phyloP scores from a whole-genome alignment of 1,140 invertebrate species.

The Saccostrea echinata region DNA sequence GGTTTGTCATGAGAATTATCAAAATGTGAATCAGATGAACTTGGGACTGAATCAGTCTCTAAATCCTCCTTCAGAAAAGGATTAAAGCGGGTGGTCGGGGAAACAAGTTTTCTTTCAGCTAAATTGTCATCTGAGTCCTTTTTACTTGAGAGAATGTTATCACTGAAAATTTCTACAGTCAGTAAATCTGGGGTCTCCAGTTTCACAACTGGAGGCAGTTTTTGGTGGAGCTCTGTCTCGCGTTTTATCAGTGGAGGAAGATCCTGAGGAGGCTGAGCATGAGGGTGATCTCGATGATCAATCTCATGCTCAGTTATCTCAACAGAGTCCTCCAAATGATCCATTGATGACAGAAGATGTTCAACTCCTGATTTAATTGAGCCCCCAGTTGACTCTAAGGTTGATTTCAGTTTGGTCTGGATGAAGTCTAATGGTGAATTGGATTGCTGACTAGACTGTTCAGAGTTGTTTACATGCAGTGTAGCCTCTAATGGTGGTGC shows the following conservation, averaged over 20 bases:
- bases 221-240: slow-evolving; percentile 21
- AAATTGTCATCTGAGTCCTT: background rate
- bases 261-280: slow-evolving; percentile 16
- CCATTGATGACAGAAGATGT: slow-evolving; percentile 48
- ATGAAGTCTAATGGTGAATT: slow-evolving; percentile 41
- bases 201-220: slow-evolving; percentile 68
- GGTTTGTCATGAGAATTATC: slow-evolving; percentile 21
- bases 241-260: slow-evolving; percentile 50
- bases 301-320: slow-evolving; percentile 41
- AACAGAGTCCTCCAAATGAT: slow-evolving; percentile 41
- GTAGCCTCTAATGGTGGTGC: background rate
- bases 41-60: background rate
- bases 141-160: slow-evolving; percentile 5
- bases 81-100: slow-evolving; percentile 47
- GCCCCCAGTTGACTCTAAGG: background rate
- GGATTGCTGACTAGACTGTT: background rate
- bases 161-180: slow-evolving; percentile 62
- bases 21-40: background rate
- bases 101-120: background rate
- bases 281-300: slow-evolving; percentile 13
- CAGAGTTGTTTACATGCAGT: background rate
- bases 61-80: slow-evolving; percentile 56
- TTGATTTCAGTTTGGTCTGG: slow-evolving; percentile 21
- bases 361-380: slow-evolving; percentile 17
- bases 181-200: slow-evolving; percentile 68